These are phyloP conservation scores for Nymphalis polychloros DNA, from an alignment of 2,888 invertebrate species.

Conservation along the genomic window DNA sequence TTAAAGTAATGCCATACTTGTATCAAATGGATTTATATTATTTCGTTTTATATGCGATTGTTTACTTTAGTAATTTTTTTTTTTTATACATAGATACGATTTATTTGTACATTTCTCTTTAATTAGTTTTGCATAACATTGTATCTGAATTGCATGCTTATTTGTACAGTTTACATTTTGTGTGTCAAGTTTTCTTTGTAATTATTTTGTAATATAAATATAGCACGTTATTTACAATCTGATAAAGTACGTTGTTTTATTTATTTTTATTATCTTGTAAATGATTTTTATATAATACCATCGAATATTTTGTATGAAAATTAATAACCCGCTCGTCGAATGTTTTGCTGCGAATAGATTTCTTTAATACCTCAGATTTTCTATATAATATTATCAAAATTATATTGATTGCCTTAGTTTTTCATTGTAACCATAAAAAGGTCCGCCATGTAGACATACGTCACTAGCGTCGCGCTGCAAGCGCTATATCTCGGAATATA, in stretches of 20 bases:
- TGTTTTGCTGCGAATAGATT: too few species aligned
- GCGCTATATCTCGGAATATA: too few species aligned
- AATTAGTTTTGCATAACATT: slow-evolving; percentile 63
- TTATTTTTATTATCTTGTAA: slow-evolving; percentile 10
- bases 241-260: slow-evolving; percentile 47
- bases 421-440: too few species aligned
- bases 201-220: slow-evolving; percentile 82
- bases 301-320: too few species aligned
- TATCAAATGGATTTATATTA: slow-evolving; percentile 72
- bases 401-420: too few species aligned
- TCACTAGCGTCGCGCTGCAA: too few species aligned
- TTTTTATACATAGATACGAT: slow-evolving; percentile 54
- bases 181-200: slow-evolving; percentile 79
- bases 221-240: slow-evolving; percentile 81
- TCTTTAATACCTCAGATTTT: too few species aligned
- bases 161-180: slow-evolving; percentile 74
- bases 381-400: too few species aligned
- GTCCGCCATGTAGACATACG: too few species aligned
- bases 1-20: slow-evolving; percentile 75
- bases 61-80: slow-evolving; percentile 64
- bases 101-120: slow-evolving; percentile 70
- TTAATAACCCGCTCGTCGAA: too few species aligned
- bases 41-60: slow-evolving; percentile 63
- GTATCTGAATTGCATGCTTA: slow-evolving; percentile 73
- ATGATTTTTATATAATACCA: too few species aligned